phyloP scores from a whole-genome alignment of 1,140 invertebrate species.

The Danaus plexippus region DNA sequence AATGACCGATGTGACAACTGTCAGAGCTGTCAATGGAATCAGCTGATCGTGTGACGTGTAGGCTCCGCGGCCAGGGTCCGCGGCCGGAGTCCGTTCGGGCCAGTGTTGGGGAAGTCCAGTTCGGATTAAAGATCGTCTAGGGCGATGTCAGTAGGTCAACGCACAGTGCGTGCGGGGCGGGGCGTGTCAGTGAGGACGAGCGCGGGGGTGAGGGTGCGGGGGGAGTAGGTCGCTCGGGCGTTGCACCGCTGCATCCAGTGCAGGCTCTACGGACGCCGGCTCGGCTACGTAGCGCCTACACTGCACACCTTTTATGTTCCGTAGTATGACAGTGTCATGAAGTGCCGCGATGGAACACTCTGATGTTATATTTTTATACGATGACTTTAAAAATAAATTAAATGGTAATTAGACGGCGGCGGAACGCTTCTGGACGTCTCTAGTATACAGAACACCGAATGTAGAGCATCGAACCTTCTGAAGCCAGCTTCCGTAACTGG shows the following conservation, averaged over 20 bases:
- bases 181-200: conserved; percentile 33
- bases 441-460: no score
- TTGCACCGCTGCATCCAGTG: conserved; percentile 57
- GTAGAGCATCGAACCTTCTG: no score
- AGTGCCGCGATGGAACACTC: conserved; percentile 9
- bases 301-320: conserved; percentile 21
- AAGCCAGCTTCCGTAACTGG: no score
- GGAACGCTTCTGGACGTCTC: no score
- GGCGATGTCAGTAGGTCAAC: conserved; percentile 66
- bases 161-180: conserved; percentile 60
- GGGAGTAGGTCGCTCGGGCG: conserved; percentile 43
- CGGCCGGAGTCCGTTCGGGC: conserved; percentile 10
- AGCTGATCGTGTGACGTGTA: conserved; percentile 10
- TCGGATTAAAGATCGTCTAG: conserved; percentile 63
- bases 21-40: conserved; percentile 12
- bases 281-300: conserved; percentile 36
- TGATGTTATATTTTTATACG: conserved; percentile 6
- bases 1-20: conserved; percentile 6
- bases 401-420: conserved; percentile 13
- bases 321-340: conserved; percentile 19
- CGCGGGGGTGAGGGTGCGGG: conserved; percentile 19
- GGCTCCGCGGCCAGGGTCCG: no score
- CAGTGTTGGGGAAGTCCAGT: conserved; percentile 35
- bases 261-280: conserved; percentile 45
- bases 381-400: conserved; percentile 14